These are phyloP conservation scores for Microchirus variegatus DNA, from an alignment of 2,797 vertebrate genomes.

Conservation along the genomic window DNA sequence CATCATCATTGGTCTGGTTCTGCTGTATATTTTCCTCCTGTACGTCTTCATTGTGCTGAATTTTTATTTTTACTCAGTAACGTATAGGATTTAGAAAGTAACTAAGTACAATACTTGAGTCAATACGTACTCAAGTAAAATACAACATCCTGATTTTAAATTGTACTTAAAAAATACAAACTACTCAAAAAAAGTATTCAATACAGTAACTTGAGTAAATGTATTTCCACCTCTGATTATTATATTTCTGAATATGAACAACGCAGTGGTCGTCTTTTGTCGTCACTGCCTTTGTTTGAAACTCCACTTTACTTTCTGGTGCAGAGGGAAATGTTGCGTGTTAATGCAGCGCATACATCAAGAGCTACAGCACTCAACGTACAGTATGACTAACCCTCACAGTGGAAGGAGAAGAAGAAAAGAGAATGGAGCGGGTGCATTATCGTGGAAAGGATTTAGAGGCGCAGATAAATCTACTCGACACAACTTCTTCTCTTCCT, in stretches of 20 bases:
- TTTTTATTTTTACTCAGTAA: no score
- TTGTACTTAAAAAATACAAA: no score
- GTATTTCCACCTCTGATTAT: no score
- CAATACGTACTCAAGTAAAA: no score
- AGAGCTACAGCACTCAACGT: slow-evolving; percentile 42
- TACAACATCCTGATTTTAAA: no score
- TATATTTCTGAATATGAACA: slow-evolving; percentile 5
- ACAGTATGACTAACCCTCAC: slow-evolving; percentile 28
- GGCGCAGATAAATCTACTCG: slow-evolving; percentile 31
- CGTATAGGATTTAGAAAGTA: no score
- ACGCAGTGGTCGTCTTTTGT: slow-evolving; percentile 18
- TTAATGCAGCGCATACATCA: slow-evolving; percentile 56
- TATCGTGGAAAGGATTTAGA: slow-evolving; percentile 27
- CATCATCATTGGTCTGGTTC: no score
- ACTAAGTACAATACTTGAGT: no score
- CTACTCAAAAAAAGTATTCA: no score
- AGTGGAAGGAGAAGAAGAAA: slow-evolving; percentile 22
- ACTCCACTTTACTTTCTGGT: slow-evolving; percentile 29
- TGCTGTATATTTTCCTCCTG: no score
- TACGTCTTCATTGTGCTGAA: no score
- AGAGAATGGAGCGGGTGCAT: slow-evolving; percentile 36
- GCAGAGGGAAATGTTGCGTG: slow-evolving; percentile 32
- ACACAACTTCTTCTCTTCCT: slow-evolving; percentile 14
- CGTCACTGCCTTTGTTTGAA: slow-evolving; percentile 23
- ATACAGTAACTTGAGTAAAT: no score